Conservation (phyloP, 2,113 vertebrate genomes). For the human region GRCh38 chr2:150704001-150704500, state of each 20-base stretch:
- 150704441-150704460: too few relatives aligned
- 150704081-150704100: background rate
- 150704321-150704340: background rate
- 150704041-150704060: background rate
- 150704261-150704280: background rate
- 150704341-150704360: background rate
- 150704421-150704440: too few relatives aligned
- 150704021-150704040: background rate
- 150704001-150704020: background rate
- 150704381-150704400: fast-evolving
- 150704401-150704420: too few relatives aligned
- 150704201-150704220: conserved; percentile 36
- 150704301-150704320: conserved; percentile 38
- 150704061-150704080: background rate
- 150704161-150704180: background rate
- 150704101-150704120: background rate
- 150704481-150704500: too few relatives aligned
- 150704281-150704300: background rate
- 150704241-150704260: background rate
- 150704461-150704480: too few relatives aligned
- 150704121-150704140: conserved; percentile 13
- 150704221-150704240: conserved; percentile 4
- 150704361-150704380: background rate
- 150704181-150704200: background rate
- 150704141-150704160: background rate